phyloP scores from a whole-genome alignment of 2,797 vertebrate species.

The Poecilia velifera region DNA sequence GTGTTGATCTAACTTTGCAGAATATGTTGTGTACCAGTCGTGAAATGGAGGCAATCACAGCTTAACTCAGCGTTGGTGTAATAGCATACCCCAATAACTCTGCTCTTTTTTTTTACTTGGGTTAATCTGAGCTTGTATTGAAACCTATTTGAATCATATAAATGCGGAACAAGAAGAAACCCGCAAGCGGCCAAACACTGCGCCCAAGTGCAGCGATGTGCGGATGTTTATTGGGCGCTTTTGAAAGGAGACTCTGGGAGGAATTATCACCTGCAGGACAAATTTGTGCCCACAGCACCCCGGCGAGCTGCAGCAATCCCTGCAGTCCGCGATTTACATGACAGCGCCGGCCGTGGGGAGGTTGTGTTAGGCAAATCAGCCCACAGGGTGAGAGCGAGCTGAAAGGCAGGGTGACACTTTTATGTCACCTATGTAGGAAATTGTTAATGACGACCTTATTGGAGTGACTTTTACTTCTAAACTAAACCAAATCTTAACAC shows the following conservation, averaged over 20 bases:
- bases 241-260: conserved; percentile 66
- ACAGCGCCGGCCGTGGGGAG: conserved; percentile 70
- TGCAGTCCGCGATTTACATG: conserved; percentile 67
- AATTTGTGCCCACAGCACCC: conserved; percentile 68
- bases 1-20: no score
- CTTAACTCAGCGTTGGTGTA: background rate
- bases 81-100: background rate
- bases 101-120: background rate
- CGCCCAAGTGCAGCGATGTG: conserved; percentile 18
- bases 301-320: conserved; percentile 67
- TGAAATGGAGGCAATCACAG: background rate
- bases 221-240: conserved; percentile 81
- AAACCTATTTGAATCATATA: background rate
- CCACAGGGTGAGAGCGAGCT: conserved; percentile 58
- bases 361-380: conserved; percentile 60
- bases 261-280: conserved; percentile 79
- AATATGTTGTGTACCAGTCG: background rate
- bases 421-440: conserved; percentile 59
- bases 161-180: background rate
- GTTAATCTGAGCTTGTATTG: background rate
- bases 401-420: conserved; percentile 69
- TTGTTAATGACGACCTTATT: conserved; percentile 43
- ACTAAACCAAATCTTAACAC: background rate
- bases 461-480: background rate
- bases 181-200: background rate